Conservation (phyloP, 2,888 invertebrate genomes). For the Melieria omissa region DNA sequence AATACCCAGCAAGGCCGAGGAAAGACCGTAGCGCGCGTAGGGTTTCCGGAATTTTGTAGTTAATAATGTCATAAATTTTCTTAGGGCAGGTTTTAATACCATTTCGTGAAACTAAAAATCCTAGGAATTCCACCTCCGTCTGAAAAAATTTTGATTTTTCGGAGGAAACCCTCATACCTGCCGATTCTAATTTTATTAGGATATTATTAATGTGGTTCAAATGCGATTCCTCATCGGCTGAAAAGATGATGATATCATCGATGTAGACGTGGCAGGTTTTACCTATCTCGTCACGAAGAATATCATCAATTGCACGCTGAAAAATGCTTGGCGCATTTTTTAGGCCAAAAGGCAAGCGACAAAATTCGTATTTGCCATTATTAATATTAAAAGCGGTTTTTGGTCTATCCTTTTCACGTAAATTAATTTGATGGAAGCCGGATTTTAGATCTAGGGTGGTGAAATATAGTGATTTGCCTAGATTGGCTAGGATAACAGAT, state of each 20-base stretch:
- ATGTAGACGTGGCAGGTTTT: conserved; percentile 24
- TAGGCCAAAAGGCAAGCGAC: conserved; percentile 15
- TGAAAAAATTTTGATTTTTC: conserved; percentile 16
- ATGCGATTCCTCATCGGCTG: conserved; percentile 9
- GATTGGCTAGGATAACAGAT: conserved; percentile 29
- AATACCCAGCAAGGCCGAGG: background rate
- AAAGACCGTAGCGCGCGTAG: conserved; percentile 4
- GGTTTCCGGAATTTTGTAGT: conserved; percentile 16
- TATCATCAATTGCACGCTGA: conserved; percentile 12
- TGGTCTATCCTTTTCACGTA: conserved; percentile 19
- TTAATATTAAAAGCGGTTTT: conserved; percentile 32
- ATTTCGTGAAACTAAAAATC: conserved; percentile 6
- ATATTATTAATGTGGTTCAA: background rate
- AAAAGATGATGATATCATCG: conserved; percentile 24
- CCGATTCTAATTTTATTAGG: conserved; percentile 5
- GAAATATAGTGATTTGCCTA: conserved; percentile 30
- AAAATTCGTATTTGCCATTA: conserved; percentile 21
- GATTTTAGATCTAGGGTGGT: conserved; percentile 23
- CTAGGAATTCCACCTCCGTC: conserved; percentile 11
- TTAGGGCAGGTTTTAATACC: conserved; percentile 9
- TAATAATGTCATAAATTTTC: conserved; percentile 4
- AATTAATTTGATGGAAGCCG: conserved; percentile 30
- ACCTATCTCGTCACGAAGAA: conserved; percentile 11
- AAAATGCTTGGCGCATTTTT: conserved; percentile 23
- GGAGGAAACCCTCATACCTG: conserved; percentile 5